Percentiles rank a stretch among this genome's conserved stretches.
These are phyloP conservation scores for Lampris megalopsis DNA, from an alignment of 2,113 vertebrate genomes.

Conservation along the genomic window DNA sequence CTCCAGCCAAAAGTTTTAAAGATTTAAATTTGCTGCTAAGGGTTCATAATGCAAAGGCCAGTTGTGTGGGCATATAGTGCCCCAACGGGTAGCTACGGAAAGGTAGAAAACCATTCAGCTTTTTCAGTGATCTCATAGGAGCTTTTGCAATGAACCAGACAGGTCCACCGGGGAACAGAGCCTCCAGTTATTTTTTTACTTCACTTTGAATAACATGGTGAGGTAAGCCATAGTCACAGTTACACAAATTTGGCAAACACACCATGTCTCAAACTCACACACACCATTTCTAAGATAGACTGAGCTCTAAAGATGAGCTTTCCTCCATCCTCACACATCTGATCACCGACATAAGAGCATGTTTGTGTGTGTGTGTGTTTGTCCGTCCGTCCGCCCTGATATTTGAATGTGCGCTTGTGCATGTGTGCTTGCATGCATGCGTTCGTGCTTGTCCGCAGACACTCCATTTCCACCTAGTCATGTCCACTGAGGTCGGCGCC, in stretches of 20 bases:
- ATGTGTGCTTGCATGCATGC: slow-evolving; percentile 13
- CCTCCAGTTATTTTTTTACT: no score
- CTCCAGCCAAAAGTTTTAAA: no score
- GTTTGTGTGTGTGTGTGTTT: background rate
- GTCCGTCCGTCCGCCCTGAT: background rate
- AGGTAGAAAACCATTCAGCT: background rate
- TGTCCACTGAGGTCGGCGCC: background rate
- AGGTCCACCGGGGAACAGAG: background rate
- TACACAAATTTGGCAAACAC: background rate
- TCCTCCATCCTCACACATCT: background rate
- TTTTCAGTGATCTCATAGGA: background rate
- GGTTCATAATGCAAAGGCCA: no score
- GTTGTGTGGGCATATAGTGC: no score
- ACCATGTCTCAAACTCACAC: background rate
- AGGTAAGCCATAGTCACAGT: background rate
- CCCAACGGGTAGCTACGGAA: background rate
- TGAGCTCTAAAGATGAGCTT: background rate
- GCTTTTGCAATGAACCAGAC: slow-evolving; percentile 32
- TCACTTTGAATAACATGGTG: no score
- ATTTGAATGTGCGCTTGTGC: background rate
- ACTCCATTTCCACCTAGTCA: background rate
- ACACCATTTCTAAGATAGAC: background rate
- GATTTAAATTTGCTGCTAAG: no score
- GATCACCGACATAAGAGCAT: slow-evolving; percentile 4
- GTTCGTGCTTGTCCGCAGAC: background rate